These are phyloP conservation scores for Paramacrobiotus metropolitanus DNA, from an alignment of 1,140 invertebrate species.

Conservation along the genomic window DNA sequence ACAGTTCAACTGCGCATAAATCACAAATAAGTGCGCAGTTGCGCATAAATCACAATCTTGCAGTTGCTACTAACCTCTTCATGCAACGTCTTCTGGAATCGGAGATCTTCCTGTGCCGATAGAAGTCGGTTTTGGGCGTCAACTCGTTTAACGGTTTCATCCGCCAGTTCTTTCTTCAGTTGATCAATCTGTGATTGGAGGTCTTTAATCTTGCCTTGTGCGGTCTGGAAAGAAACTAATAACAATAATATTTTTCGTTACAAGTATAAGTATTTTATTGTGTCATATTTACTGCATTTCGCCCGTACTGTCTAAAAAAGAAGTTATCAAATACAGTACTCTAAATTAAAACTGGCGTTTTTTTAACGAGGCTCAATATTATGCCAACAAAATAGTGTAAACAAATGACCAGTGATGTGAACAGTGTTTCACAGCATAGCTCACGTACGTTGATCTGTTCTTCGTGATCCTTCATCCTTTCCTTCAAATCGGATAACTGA, in stretches of 20 bases:
- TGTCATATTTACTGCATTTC: no score
- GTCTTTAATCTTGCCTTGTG: conserved; percentile 46
- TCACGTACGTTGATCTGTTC: neutral
- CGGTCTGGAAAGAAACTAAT: conserved; percentile 28
- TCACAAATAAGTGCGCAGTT: no score
- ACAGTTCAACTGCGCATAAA: no score
- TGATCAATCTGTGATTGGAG: conserved; percentile 47
- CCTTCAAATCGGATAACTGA: neutral
- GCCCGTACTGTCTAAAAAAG: neutral
- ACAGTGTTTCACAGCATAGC: neutral
- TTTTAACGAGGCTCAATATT: no score
- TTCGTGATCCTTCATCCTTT: neutral
- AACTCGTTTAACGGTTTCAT: conserved; percentile 66
- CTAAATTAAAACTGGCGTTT: no score
- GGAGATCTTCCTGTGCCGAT: conserved; percentile 65
- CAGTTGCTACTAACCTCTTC: conserved; percentile 21
- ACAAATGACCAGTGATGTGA: neutral
- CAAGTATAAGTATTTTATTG: no score
- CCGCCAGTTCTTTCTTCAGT: conserved; percentile 56
- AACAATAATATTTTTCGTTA: no score
- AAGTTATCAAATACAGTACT: no score
- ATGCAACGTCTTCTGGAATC: conserved; percentile 49
- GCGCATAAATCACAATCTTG: neutral
- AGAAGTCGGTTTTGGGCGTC: conserved; percentile 80
- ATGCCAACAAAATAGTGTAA: no score